Conservation (phyloP, 2,888 invertebrate species). For the Acanthoscelides obtectus region DNA sequence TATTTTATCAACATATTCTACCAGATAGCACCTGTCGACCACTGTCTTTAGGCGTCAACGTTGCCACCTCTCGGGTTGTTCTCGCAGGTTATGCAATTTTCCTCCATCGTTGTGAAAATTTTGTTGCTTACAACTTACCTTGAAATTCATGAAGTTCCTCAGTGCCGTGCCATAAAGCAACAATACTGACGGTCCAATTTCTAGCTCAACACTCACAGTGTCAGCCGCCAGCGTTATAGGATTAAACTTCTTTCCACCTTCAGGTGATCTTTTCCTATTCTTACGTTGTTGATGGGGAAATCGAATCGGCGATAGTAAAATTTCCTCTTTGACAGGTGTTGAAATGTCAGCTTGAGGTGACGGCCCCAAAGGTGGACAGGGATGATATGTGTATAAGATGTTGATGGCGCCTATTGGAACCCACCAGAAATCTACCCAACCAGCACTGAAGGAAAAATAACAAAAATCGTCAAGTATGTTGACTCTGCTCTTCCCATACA, state of each 20-base stretch:
- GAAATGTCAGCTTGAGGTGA: slow-evolving; percentile 88
- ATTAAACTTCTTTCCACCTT: slow-evolving; percentile 78
- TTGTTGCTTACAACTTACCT: slow-evolving; percentile 47
- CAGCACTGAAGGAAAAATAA: slow-evolving; percentile 44
- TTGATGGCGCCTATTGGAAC: slow-evolving; percentile 91
- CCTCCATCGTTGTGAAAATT: not conserved
- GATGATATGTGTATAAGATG: slow-evolving; percentile 88
- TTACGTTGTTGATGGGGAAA: slow-evolving; percentile 63
- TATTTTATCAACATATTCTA: no score
- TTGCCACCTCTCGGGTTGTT: no score
- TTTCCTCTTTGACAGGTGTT: slow-evolving; percentile 92
- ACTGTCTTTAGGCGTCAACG: no score
- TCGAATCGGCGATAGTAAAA: slow-evolving; percentile 84
- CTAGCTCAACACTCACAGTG: slow-evolving; percentile 84
- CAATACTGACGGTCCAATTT: slow-evolving; percentile 90
- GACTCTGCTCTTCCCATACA: no score
- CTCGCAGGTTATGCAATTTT: not conserved
- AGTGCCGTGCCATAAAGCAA: slow-evolving; percentile 89
- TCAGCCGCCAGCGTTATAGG: slow-evolving; percentile 82
- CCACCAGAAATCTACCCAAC: slow-evolving; percentile 97
- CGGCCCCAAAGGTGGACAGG: slow-evolving; percentile 83
- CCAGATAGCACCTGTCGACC: no score
- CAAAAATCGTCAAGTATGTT: not conserved
- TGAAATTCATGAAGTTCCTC: slow-evolving; percentile 81
- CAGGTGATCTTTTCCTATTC: slow-evolving; percentile 42